phyloP scores from a whole-genome alignment of 2,888 invertebrate species.

The Eucera pruinosa region DNA sequence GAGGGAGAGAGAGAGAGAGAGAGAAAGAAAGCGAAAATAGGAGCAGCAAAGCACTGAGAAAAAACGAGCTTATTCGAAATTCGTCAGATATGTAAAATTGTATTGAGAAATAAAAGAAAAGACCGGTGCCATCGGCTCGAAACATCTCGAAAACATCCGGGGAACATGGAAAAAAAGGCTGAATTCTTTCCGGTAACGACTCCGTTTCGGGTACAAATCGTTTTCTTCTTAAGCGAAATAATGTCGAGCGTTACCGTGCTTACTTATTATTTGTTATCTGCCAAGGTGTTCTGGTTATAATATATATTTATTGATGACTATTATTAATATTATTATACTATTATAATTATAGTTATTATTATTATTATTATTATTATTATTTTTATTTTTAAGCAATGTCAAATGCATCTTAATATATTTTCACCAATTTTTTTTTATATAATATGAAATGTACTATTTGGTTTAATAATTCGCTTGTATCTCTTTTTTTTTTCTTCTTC shows the following conservation, averaged over 20 bases:
- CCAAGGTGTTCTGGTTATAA: slow-evolving; percentile 84
- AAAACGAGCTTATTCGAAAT: slow-evolving; percentile 61
- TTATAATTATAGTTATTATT: slow-evolving; percentile 76
- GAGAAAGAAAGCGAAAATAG: slow-evolving; percentile 50
- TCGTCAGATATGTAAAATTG: slow-evolving; percentile 59
- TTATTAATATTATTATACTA: slow-evolving; percentile 77
- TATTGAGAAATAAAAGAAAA: slow-evolving; percentile 50
- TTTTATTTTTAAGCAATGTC: slow-evolving; percentile 81
- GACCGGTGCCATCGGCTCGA: slow-evolving; percentile 64
- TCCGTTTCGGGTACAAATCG: slow-evolving; percentile 76
- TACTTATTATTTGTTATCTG: slow-evolving; percentile 84
- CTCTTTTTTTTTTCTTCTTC: slow-evolving; percentile 69
- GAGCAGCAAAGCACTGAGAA: slow-evolving; percentile 49
- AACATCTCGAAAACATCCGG: slow-evolving; percentile 52
- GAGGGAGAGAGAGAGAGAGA: slow-evolving; percentile 10
- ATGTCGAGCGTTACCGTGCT: slow-evolving; percentile 82
- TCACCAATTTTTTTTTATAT: slow-evolving; percentile 78
- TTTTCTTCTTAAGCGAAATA: slow-evolving; percentile 67
- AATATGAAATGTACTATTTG: slow-evolving; percentile 84
- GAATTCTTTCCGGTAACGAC: slow-evolving; percentile 64
- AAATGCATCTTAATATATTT: slow-evolving; percentile 85
- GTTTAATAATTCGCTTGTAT: slow-evolving; percentile 82
- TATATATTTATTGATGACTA: slow-evolving; percentile 83
- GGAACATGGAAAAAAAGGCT: slow-evolving; percentile 58
- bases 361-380: slow-evolving; percentile 78